These are phyloP conservation scores for Dermochelys coriacea DNA, from an alignment of 2,797 vertebrate species.

Conservation along the genomic window DNA sequence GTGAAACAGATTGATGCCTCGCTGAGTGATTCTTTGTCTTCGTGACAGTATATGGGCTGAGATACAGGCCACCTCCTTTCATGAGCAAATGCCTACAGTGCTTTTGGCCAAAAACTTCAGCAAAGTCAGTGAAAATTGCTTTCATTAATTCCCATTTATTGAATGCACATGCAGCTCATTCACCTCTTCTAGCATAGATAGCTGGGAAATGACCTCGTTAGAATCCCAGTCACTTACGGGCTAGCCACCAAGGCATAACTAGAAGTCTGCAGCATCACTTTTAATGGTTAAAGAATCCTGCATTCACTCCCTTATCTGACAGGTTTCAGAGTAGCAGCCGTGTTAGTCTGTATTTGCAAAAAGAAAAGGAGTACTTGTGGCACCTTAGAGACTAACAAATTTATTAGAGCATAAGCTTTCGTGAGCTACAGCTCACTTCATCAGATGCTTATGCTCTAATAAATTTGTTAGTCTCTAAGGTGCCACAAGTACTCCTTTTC, in stretches of 20 bases:
- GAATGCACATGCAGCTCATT: background rate
- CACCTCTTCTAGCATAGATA: background rate
- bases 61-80: constrained; percentile 77
- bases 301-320: accelerated
- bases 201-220: background rate
- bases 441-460: too few relatives aligned
- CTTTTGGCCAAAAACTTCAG: constrained; percentile 71
- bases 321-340: too few relatives aligned
- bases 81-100: constrained; percentile 59
- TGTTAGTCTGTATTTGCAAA: too few relatives aligned
- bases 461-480: too few relatives aligned
- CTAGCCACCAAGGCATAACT: background rate
- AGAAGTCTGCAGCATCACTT: background rate
- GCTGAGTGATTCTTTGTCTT: constrained; percentile 79
- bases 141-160: constrained; percentile 22
- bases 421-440: too few relatives aligned
- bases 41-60: constrained; percentile 78
- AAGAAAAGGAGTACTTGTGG: too few relatives aligned
- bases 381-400: too few relatives aligned
- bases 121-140: constrained; percentile 57
- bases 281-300: accelerated
- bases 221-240: background rate
- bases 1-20: constrained; percentile 84
- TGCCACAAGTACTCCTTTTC: too few relatives aligned
- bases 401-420: too few relatives aligned